Evolutionary conservation across 2,888 invertebrate species (phyloP).

Genomic region (Melolontha melolontha): DNA sequence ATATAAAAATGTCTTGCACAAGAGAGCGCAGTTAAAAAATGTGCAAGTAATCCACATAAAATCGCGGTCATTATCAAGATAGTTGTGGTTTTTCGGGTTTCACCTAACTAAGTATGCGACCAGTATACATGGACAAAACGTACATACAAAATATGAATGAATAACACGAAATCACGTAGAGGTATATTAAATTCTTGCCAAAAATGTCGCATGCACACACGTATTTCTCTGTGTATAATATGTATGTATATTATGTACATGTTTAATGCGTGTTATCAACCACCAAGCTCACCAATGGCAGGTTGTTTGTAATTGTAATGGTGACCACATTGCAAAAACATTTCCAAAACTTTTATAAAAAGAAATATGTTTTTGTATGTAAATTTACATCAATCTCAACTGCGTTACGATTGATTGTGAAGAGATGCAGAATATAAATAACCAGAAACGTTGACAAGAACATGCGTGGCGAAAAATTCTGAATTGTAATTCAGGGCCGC

Average conservation of each 20-base stretch:
- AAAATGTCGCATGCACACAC: not conserved
- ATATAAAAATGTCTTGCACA: constrained; percentile 21
- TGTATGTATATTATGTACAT: too few relatives aligned
- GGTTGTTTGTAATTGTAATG: not conserved
- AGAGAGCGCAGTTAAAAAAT: constrained; percentile 2
- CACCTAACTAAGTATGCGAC: not conserved
- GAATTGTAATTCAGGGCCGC: constrained; percentile 27
- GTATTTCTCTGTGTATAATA: too few relatives aligned
- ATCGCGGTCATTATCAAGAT: constrained; percentile 31
- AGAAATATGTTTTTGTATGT: constrained; percentile 32
- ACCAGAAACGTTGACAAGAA: constrained; percentile 36
- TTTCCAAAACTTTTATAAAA: constrained; percentile 14
- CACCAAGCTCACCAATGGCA: not conserved
- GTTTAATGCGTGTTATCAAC: too few relatives aligned
- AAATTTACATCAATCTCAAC: constrained; percentile 18
- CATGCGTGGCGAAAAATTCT: constrained; percentile 31
- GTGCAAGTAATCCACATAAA: constrained; percentile 29
- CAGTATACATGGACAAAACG: not conserved
- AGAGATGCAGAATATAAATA: constrained; percentile 43
- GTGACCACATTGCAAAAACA: not conserved
- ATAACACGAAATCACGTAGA: not conserved
- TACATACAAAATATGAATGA: constrained; percentile 19
- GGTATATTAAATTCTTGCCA: not conserved
- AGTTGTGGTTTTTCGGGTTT: constrained; percentile 32
- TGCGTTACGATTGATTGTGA: constrained; percentile 24